Base-by-base conservation (phyloP, 2,797 vertebrate genomes). In the Semotilus atromaculatus region DNA sequence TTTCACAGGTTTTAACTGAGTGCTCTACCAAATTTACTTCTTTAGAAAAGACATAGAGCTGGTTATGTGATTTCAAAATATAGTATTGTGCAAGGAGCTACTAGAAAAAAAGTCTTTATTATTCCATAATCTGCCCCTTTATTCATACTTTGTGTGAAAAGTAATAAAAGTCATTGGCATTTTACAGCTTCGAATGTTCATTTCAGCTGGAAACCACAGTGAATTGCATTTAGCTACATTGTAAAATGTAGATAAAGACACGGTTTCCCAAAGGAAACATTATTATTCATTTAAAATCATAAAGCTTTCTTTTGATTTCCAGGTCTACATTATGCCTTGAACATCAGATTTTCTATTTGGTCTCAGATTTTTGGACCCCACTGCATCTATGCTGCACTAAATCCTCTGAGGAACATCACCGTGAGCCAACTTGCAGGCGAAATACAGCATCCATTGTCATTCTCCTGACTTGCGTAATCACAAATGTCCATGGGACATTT, bases 401-500 rank as follows among this genome's bases (percentile, higher is more conserved):
- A 68, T 7, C 18, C 64, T 55, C 13, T 1, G 29, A 55, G 18
- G 78, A 74, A 66, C 31, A 34, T 51, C 7, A 5, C 43, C 5
- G 3, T 19, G 29, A 40, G 34, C 9, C 19, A 2, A 19, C 26
- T 31, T 45, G 38, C 64, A 78, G 74, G 21, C 29, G 21, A 34
- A 78, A 70, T 19, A n/a, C 26, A 23, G 74, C 36, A 58, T 70
- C 48, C 51, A 70, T 55, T 83, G 73, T 77, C 48, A 45, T 76
- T 83, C 62, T 43, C 45, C 51, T 48, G 64, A 68, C 64, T 84
- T 78, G 66, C 23, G 38, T 68, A 84, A 84, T 84, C 38, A n/a
- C 38, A 77, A 58, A 84, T 84, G 74, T 71, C 38, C 82, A 26
- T 21, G 51, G 26, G 62, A 21, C 72, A 87, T 87, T 82, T 71